A percentile compares a stretch with the other conserved stretches of the same genome.
Conservation (phyloP, 2,888 invertebrate genomes). For the Heliconius erato region DNA sequence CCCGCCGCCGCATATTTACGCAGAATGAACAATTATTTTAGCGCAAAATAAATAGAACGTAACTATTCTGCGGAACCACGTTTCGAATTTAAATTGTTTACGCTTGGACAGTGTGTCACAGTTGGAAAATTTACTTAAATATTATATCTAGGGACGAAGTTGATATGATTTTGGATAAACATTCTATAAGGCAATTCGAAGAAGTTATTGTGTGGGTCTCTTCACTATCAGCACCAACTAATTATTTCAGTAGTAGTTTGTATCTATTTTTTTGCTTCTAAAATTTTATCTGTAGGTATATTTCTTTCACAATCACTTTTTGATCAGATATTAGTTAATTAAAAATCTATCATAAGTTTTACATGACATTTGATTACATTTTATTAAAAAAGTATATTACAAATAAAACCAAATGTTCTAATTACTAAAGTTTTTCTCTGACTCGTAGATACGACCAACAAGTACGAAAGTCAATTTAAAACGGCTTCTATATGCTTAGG, state of each 20-base stretch:
- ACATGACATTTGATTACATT: not conserved
- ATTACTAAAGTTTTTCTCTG: not conserved
- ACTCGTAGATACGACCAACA: not conserved
- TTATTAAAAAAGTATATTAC: not conserved
- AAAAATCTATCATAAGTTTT: not conserved
- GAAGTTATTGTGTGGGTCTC: no score
- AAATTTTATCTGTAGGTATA: no score
- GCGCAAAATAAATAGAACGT: constrained; percentile 41
- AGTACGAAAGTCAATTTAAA: not conserved
- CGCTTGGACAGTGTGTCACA: not conserved
- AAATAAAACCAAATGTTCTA: not conserved
- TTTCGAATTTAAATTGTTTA: constrained; percentile 11
- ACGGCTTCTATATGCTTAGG: not conserved
- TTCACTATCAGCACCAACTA: no score
- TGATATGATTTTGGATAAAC: no score
- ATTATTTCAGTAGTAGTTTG: no score
- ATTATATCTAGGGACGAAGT: not conserved
- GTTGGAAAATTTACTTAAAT: not conserved
- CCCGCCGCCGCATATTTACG: constrained; percentile 47
- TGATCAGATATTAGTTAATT: not conserved
- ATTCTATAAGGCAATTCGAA: no score
- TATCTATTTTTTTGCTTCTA: not conserved
- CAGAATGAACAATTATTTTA: constrained; percentile 37
- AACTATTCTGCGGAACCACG: constrained; percentile 30
- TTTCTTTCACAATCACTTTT: not conserved